Percentiles rank a stretch among this genome's conserved stretches.
phyloP scores from a whole-genome alignment of 23 tunicate species.

The Ascidia mentula region DNA sequence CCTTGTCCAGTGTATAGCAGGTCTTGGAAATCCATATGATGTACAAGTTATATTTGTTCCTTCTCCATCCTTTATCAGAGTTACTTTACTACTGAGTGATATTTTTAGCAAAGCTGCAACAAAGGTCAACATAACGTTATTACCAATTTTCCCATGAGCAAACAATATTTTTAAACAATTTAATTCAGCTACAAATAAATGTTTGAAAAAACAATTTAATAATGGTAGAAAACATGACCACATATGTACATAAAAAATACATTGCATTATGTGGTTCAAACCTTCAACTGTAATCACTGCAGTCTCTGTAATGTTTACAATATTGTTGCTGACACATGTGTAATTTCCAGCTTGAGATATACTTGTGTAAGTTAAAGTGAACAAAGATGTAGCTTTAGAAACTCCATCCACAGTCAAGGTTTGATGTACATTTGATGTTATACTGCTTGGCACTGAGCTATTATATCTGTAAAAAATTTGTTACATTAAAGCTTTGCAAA shows the following conservation, averaged over 20 bases:
- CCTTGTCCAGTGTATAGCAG: not conserved
- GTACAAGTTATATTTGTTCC: not conserved
- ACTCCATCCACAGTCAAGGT: not conserved
- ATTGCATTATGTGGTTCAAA: too few species aligned
- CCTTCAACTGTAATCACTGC: not conserved
- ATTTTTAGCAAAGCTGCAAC: not conserved
- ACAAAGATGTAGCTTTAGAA: not conserved
- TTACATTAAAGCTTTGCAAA: too few species aligned
- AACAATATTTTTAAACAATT: too few species aligned
- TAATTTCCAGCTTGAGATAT: not conserved
- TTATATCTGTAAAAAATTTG: too few species aligned
- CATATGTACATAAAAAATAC: too few species aligned
- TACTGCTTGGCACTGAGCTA: not conserved
- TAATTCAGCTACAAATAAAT: too few species aligned
- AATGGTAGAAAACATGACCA: too few species aligned
- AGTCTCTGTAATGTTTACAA: not conserved
- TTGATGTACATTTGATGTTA: not conserved
- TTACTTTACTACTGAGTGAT: not conserved
- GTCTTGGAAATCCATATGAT: not conserved
- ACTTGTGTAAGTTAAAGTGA: not conserved
- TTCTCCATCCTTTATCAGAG: not conserved
- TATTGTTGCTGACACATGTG: not conserved
- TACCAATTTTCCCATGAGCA: too few species aligned
- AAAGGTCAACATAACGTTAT: too few species aligned
- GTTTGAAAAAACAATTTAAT: too few species aligned